phyloP scores from a whole-genome alignment of 2,888 invertebrate genomes.

The Shargacucullia verbasci region DNA sequence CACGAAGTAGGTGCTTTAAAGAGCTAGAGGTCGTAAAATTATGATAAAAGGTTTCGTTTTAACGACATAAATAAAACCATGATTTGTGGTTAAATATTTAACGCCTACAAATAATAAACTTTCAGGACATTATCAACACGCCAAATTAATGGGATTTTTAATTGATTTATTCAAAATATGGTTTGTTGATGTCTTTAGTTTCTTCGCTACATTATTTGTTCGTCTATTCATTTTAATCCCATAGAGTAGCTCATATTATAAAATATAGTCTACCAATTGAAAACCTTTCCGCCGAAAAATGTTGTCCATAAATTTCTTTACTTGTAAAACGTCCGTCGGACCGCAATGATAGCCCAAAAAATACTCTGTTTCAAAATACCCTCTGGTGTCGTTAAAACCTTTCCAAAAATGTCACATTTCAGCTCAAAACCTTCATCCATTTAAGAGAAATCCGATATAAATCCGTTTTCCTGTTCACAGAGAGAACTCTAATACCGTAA shows the following conservation, averaged over 20 bases:
- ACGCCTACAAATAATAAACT: constrained; percentile 67
- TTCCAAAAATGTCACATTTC: constrained; percentile 32
- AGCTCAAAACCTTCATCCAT: constrained; percentile 44
- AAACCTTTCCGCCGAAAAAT: no score
- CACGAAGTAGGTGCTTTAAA: constrained; percentile 78
- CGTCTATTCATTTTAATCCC: no score
- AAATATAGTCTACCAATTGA: no score
- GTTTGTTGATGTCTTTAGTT: no score
- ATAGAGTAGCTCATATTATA: no score
- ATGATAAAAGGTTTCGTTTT: constrained; percentile 85
- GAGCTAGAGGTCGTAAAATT: constrained; percentile 81
- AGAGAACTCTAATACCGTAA: constrained; percentile 58
- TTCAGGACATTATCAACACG: constrained; percentile 37
- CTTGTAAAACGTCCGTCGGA: neutral
- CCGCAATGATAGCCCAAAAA: neutral
- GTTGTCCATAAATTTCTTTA: no score
- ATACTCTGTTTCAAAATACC: neutral
- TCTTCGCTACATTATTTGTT: no score
- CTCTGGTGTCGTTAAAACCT: constrained; percentile 14
- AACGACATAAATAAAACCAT: constrained; percentile 77
- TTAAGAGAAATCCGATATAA: constrained; percentile 47
- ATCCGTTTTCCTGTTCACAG: constrained; percentile 43
- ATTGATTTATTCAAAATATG: constrained; percentile 7
- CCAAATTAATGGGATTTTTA: constrained; percentile 18
- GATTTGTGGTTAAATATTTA: constrained; percentile 76